Evolutionary conservation across 2,888 invertebrate species (phyloP).

Genomic region (Germaria angustata): DNA sequence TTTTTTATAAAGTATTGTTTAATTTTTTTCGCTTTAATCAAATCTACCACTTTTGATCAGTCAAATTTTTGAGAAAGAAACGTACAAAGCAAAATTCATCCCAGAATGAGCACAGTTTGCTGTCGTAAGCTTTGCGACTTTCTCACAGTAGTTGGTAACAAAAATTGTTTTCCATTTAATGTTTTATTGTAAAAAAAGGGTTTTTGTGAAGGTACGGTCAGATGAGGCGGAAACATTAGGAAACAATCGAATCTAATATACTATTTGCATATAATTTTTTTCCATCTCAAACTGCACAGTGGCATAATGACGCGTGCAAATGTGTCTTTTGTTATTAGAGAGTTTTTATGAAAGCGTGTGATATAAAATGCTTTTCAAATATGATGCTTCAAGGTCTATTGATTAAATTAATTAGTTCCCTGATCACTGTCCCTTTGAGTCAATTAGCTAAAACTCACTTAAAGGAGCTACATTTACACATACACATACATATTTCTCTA

Average conservation of each 20-base stretch:
- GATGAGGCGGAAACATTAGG: background rate
- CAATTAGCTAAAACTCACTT: no score
- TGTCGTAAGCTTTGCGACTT: slow-evolving; percentile 52
- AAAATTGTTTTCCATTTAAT: slow-evolving; percentile 11
- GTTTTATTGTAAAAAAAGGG: background rate
- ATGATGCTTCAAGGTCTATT: no score
- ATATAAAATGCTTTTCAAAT: no score
- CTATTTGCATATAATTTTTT: background rate
- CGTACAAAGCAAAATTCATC: background rate
- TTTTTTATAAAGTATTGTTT: background rate
- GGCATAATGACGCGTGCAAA: no score
- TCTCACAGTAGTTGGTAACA: slow-evolving; percentile 46
- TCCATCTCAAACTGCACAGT: no score
- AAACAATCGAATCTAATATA: no score
- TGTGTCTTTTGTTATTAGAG: no score
- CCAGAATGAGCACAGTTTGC: slow-evolving; percentile 50
- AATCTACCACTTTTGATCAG: slow-evolving; percentile 62
- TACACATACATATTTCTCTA: no score
- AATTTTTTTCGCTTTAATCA: slow-evolving; percentile 56
- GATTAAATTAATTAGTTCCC: no score
- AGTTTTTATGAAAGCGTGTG: no score
- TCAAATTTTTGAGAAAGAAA: slow-evolving; percentile 41
- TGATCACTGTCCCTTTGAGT: no score
- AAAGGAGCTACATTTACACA: no score
- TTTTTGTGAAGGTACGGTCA: background rate